phyloP scores from a whole-genome alignment of 2,113 vertebrate genomes.

The Anolis carolinensis region DNA sequence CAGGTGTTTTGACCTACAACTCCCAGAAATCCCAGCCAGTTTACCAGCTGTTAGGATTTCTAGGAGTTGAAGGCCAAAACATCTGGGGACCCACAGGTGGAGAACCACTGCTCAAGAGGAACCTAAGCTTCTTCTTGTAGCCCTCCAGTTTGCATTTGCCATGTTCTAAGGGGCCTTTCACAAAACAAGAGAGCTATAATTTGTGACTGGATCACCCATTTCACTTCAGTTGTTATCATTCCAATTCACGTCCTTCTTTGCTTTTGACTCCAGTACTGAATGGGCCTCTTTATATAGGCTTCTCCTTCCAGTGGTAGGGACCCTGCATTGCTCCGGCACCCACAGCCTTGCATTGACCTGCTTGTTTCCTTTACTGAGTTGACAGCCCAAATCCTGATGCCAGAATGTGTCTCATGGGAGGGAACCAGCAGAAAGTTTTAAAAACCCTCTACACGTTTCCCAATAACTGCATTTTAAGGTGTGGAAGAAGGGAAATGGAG shows the following conservation, averaged over 20 bases:
- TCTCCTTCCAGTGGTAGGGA: too few relatives aligned
- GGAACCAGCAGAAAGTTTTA: too few relatives aligned
- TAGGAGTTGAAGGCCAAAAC: too few relatives aligned
- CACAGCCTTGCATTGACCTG: background rate
- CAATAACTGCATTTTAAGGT: background rate
- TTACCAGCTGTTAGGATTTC: too few relatives aligned
- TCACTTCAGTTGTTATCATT: background rate
- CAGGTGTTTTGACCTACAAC: too few relatives aligned
- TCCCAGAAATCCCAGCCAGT: too few relatives aligned
- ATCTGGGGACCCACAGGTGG: too few relatives aligned
- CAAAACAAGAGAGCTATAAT: background rate
- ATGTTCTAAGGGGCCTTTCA: background rate
- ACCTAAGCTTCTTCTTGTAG: background rate
- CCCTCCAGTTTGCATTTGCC: background rate
- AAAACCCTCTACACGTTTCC: background rate
- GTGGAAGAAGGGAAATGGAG: background rate
- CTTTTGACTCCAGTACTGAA: background rate
- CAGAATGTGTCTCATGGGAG: background rate
- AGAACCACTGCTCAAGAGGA: too few relatives aligned
- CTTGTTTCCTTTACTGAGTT: slow-evolving; percentile 1
- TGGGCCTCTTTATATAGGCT: background rate
- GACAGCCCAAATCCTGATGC: background rate
- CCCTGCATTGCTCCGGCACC: too few relatives aligned
- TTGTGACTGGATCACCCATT: background rate
- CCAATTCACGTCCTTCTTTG: too few relatives aligned